A percentile compares a stretch with the other conserved stretches of the same genome.
phyloP scores from a whole-genome alignment of 92 coral and sea anemone genomes.

The Porites lobata region DNA sequence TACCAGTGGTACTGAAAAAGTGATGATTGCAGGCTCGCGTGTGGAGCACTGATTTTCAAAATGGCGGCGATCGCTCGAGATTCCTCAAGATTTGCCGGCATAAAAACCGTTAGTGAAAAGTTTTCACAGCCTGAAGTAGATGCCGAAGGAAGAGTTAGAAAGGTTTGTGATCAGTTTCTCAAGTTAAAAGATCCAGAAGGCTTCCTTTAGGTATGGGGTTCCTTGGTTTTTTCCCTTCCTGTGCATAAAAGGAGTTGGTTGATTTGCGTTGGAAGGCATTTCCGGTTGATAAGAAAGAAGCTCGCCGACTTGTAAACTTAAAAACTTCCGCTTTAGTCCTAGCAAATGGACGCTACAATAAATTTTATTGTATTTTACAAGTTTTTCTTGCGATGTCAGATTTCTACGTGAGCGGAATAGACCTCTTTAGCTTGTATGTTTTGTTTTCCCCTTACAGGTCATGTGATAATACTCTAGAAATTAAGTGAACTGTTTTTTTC shows the following conservation, averaged over 20 bases:
- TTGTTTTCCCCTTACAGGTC: no score
- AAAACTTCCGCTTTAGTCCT: neutral
- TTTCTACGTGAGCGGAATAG: conserved; percentile 26
- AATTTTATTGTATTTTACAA: neutral
- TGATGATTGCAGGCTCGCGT: conserved; percentile 70
- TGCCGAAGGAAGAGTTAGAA: conserved; percentile 92
- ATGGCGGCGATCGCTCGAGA: conserved; percentile 86
- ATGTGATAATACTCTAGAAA: no score
- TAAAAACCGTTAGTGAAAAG: conserved; percentile 95
- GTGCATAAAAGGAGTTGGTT: neutral
- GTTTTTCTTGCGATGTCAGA: neutral
- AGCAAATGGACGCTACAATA: neutral
- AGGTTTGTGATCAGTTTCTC: conserved; percentile 65
- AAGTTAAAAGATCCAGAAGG: neutral
- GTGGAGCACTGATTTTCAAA: conserved; percentile 37
- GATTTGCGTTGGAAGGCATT: conserved; percentile 9
- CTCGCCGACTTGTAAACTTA: neutral
- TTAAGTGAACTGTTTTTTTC: no score
- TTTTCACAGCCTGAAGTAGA: conserved; percentile 96
- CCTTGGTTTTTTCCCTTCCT: neutral
- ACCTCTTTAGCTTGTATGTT: neutral
- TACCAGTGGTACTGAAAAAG: neutral
- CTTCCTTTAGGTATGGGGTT: neutral
- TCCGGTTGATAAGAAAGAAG: conserved; percentile 14
- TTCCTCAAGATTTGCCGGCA: conserved; percentile 95